Conservation (phyloP, 2,888 invertebrate genomes). For the Coenonympha glycerion region DNA sequence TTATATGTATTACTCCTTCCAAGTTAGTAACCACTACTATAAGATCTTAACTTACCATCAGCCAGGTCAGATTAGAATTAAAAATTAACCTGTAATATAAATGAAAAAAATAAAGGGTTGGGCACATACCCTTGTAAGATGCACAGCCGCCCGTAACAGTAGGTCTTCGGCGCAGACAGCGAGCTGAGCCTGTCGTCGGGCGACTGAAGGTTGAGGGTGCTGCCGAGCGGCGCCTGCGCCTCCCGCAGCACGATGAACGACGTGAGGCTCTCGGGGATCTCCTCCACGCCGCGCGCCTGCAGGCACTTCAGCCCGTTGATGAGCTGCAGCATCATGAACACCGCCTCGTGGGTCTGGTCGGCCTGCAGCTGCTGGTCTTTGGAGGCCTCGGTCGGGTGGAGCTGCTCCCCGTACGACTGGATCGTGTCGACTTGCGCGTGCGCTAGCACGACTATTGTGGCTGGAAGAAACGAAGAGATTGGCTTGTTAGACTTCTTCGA, state of each 20-base stretch:
- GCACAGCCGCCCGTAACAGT: slow-evolving; percentile 79
- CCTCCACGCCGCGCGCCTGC: slow-evolving; percentile 89
- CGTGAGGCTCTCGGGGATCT: slow-evolving; percentile 81
- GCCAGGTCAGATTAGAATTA: too few species aligned
- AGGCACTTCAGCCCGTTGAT: slow-evolving; percentile 88
- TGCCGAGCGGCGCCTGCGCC: slow-evolving; percentile 46
- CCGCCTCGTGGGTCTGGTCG: slow-evolving; percentile 79
- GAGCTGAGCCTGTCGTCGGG: slow-evolving; percentile 65
- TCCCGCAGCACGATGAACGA: slow-evolving; percentile 84
- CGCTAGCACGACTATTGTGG: slow-evolving; percentile 85
- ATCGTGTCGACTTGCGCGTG: slow-evolving; percentile 85
- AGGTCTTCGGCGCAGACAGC: slow-evolving; percentile 67
- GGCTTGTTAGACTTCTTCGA: too few species aligned
- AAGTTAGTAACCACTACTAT: too few species aligned
- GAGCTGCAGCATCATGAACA: slow-evolving; percentile 86
- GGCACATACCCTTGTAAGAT: slow-evolving; percentile 83
- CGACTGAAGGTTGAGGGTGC: slow-evolving; percentile 38
- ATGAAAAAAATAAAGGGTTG: too few species aligned
- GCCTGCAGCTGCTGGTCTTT: slow-evolving; percentile 66
- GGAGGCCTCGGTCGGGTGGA: slow-evolving; percentile 73
- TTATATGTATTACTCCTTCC: too few species aligned
- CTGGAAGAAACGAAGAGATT: slow-evolving; percentile 63
- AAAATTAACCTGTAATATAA: too few species aligned
- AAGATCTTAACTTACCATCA: too few species aligned
- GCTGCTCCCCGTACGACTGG: slow-evolving; percentile 79